Evolutionary conservation across 2,888 invertebrate species (phyloP).

Genomic region (Torymus tubicola): DNA sequence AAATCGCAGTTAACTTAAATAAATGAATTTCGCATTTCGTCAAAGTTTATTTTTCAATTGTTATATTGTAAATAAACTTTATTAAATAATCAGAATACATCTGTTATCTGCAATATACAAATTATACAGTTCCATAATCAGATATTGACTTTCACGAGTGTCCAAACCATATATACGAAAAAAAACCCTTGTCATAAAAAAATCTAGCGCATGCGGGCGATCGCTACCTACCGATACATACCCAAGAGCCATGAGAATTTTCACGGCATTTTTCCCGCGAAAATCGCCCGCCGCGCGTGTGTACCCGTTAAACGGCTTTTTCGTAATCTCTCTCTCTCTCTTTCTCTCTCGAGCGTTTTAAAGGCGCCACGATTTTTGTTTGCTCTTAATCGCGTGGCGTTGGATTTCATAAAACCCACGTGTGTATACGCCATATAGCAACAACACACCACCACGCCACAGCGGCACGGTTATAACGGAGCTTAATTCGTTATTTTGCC

Average conservation of each 20-base stretch:
- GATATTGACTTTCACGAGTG: no score
- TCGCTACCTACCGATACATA: neutral
- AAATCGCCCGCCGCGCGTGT: neutral
- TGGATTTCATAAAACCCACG: slow-evolving; percentile 40
- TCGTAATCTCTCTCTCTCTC: slow-evolving; percentile 31
- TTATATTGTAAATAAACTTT: no score
- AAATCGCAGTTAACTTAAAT: no score
- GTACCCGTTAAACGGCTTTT: slow-evolving; percentile 43
- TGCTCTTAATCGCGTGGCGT: slow-evolving; percentile 38
- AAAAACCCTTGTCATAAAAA: no score
- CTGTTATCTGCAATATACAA: no score
- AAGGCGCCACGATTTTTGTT: slow-evolving; percentile 46
- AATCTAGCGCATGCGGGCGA: no score
- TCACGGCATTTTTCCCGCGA: slow-evolving; percentile 11
- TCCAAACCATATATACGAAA: no score
- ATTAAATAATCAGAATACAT: no score
- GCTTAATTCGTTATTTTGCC: slow-evolving; percentile 44
- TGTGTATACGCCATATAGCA: no score
- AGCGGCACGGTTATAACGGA: slow-evolving; percentile 17
- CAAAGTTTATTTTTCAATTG: no score
- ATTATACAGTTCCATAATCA: no score
- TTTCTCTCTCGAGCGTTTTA: neutral
- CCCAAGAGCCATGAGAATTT: slow-evolving; percentile 21
- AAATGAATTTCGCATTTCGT: no score
- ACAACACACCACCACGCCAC: neutral